Base-by-base conservation (phyloP, 2,888 invertebrate genomes). In the Drosophila quasianomalipes region DNA sequence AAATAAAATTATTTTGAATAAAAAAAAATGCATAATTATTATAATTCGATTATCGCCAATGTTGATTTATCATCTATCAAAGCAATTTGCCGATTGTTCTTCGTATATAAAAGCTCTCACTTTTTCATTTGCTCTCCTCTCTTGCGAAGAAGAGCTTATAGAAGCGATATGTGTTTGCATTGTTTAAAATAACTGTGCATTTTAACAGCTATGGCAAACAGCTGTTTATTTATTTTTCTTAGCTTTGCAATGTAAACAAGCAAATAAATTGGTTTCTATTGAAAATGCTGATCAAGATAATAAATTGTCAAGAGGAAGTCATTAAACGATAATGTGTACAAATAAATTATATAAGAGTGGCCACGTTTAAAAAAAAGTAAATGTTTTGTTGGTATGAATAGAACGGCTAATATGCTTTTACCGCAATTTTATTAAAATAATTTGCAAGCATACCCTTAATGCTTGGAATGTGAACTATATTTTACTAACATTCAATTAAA, bases 151-250 rank as follows among this genome's bases (percentile, higher is more conserved):
- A 53, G 16, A 33, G 54, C 53, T 26, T 9, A 9, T 12, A 22
- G n/a, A 14, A 28, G 10, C n/a, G 16, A 65, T 62, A 37, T 26
- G 52, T 33, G 12, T 33, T 33, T n/a, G 57, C 41, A 30, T 70
- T 58, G 26, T 52, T 70, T 31, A 33, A 44, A 59, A 53, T 39
- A 39, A 47, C 28, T 70, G 44, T 76, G 51, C 16, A 30, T 26
- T 31, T 49, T 30, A 30, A 51, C 33, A 69, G 44, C 19, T 44
- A 52, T 19, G 9, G 33, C 41, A 30, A 59, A 44, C 71, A 70
- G 60, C 53, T 75, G 60, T 52, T 65, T 16, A 47, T 39, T 14
- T 44, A 14, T 44, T 47, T 14, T 26, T 47, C 22, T 33, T 41
- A 12, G 19, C 19, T 28, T 22, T 16, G 30, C 35, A 62, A 49